Evolutionary conservation across 2,113 vertebrate genomes (phyloP).

Genomic region (Grus americana): DNA sequence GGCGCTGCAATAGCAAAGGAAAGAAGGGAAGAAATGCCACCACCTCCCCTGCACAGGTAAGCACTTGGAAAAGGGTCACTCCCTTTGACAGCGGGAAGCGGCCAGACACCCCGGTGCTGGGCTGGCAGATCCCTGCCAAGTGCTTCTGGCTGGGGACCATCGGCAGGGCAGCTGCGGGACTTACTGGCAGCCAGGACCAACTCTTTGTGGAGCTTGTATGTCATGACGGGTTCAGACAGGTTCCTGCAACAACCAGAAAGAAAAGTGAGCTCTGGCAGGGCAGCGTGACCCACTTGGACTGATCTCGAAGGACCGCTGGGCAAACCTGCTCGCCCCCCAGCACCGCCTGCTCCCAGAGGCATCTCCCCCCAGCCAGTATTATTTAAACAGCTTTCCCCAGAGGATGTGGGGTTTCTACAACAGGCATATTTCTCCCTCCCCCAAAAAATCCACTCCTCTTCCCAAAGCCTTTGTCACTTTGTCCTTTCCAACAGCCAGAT

Average conservation of each 20-base stretch:
- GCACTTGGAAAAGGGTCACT: not conserved
- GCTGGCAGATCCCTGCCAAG: not conserved
- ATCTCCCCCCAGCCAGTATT: not conserved
- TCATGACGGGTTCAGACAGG: constrained; percentile 95
- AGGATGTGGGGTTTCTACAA: not conserved
- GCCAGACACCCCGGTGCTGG: accelerated
- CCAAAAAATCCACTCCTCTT: not conserved
- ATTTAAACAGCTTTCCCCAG: not conserved
- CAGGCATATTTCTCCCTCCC: not conserved
- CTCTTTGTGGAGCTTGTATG: constrained; percentile 90
- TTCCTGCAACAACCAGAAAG: constrained; percentile 79
- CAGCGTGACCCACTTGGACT: not conserved
- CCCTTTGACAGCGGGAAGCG: not conserved
- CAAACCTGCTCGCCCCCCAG: not conserved
- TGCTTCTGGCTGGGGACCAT: not conserved
- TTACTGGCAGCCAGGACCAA: constrained; percentile 95
- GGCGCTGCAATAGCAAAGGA: not conserved
- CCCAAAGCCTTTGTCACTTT: not conserved
- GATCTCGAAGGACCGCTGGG: accelerated
- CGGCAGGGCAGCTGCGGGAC: constrained; percentile 6
- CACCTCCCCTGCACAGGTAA: not conserved
- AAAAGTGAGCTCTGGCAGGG: constrained; percentile 27
- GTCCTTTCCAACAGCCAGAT: not conserved
- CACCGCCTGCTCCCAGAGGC: accelerated
- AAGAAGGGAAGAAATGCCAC: not conserved